Evolutionary conservation across 2,113 vertebrate genomes (phyloP), one percentile per base, ranked within the genome.

Genomic region (Nematolebias whitei): DNA sequence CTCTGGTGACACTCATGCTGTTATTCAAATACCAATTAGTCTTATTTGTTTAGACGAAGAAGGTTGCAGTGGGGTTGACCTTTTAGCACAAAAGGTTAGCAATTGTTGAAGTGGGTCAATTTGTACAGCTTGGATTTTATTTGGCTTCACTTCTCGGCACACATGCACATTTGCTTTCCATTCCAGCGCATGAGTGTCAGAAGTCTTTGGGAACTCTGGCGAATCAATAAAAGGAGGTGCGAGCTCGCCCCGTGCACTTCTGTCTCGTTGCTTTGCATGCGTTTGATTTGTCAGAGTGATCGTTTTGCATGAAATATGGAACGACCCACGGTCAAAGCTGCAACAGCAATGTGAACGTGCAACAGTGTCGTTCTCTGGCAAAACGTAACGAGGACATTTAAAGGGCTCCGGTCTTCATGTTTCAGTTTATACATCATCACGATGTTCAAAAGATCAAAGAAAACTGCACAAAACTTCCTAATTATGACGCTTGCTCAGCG

Each of bases 141-240:
- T 12, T 69, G 60, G n/a, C 19, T 41, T 74, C 59, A 38, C 62
- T 63, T 68, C 62, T 59, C 64, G 57, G 54, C 70, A 74, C 62
- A 78, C 74, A 63, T 53, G 47, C 22, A 72, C 39, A 63, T 86
- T 88, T 85, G 70, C 63, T 76, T 58, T 79, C 54, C 69, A 50
- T 82, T 84, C 60, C 78, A 78, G 20, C 83, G 73, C 69, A 16
- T 16, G 11, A 1, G 69, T 71, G 84, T 75, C 54, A 45, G 40
- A 18, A 63, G 47, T 38, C 63, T 79, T 39, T 62, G 61, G 69
- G 76, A 68, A 78, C 58, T 66, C 57, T 68, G 50, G 64, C 67
- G 52, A 43, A 50, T 66, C 24, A 81, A 9, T 62, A 45, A 68
- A 71, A 82, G 45, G 18, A 7, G 11, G 4, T 3, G 6, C 0